These are phyloP conservation scores for Rhagologus leucostigma DNA, from an alignment of 2,113 vertebrate species.

Conservation along the genomic window DNA sequence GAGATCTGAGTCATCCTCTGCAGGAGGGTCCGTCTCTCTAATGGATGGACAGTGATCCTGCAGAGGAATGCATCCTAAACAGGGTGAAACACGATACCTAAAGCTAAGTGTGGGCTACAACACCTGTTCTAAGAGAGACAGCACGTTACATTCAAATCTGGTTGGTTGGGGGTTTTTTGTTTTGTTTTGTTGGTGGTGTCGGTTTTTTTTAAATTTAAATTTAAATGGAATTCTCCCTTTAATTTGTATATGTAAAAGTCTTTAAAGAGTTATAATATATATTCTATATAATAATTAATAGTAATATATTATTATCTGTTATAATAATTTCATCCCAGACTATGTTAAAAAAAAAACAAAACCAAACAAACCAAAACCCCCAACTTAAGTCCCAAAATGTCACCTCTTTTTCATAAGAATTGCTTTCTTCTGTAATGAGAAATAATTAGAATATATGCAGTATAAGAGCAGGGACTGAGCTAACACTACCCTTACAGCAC, in stretches of 20 bases:
- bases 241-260: not conserved
- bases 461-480: not conserved
- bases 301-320: no score
- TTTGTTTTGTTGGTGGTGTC: not conserved
- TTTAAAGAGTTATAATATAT: not conserved
- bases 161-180: not conserved
- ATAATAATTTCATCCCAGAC: not conserved
- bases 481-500: not conserved
- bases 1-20: not conserved
- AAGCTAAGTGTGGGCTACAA: not conserved
- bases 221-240: not conserved
- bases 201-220: not conserved
- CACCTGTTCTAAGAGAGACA: not conserved
- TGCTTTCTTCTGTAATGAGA: not conserved
- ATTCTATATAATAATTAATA: no score
- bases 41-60: not conserved
- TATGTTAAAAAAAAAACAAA: not conserved
- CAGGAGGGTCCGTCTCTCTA: not conserved
- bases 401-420: not conserved
- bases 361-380: not conserved
- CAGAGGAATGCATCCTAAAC: not conserved
- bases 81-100: not conserved
- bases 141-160: not conserved
- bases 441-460: not conserved
- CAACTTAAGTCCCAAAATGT: not conserved